Evolutionary conservation across 2,113 vertebrate species (phyloP).

Genomic region (Melanocharis versteri): DNA sequence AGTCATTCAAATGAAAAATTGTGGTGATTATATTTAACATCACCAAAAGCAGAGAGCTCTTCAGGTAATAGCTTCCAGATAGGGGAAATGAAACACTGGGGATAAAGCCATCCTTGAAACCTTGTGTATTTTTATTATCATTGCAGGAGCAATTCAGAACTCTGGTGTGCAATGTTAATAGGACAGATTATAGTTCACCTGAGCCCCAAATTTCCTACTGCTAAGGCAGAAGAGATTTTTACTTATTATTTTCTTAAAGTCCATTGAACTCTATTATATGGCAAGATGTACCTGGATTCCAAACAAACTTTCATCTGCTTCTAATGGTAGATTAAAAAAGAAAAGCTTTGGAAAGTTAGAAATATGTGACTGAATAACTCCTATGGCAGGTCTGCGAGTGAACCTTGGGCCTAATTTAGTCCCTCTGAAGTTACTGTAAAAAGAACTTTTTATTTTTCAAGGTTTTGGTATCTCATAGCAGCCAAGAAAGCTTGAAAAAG

Average conservation of each 20-base stretch:
- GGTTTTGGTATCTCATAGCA: not conserved
- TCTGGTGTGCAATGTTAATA: not conserved
- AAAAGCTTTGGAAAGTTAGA: not conserved
- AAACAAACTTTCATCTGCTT: not conserved
- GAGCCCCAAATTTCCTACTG: not conserved
- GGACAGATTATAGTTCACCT: not conserved
- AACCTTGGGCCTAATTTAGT: not conserved
- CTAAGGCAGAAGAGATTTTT: not conserved
- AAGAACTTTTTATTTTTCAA: not conserved
- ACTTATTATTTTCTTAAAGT: not conserved
- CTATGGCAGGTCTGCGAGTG: not conserved
- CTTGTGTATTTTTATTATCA: not conserved
- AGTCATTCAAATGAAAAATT: not conserved
- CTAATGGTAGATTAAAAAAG: not conserved
- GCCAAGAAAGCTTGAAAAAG: not conserved
- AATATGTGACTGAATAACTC: not conserved
- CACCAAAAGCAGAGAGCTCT: not conserved
- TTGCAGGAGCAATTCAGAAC: not conserved
- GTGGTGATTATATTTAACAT: not conserved
- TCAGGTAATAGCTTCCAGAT: slow-evolving; percentile 18
- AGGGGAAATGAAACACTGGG: not conserved
- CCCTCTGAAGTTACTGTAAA: not conserved
- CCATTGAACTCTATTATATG: not conserved
- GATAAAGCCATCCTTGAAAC: not conserved
- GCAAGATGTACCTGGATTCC: not conserved